Base-by-base conservation (phyloP, 1,140 invertebrate genomes). In the Acromyrmex heyeri region DNA sequence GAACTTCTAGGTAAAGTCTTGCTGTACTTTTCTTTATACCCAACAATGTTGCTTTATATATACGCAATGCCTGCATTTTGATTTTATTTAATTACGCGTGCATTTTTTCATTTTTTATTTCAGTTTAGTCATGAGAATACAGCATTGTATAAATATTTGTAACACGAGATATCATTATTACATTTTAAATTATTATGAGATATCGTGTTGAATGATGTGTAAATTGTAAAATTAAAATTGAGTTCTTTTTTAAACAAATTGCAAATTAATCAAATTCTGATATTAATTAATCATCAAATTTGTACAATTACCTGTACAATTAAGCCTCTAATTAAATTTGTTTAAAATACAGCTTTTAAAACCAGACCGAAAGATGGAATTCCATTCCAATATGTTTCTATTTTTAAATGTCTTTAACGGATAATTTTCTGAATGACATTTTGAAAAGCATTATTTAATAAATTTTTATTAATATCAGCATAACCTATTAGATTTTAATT, bases 1-100 rank as follows among this genome's bases (percentile, higher is more conserved):
- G n/a, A 75, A 83, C 69, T 75, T 30, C 18, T 44, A n/a, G 44
- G 21, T 24, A 59, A 83, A 75, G 55, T 55, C 48, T 12, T 34
- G 69, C 8, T 61, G 8, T 65, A 79, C 61, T 21, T 79, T 79
- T 18, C 24, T 16, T 59, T 59, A 55, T 70, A 30, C 24, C n/a
- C 48, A 69, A 69, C 21, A 6, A 18, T 18, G 3, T 24, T 72
- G 24, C 12, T 14, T 83, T 48, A 24, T 24, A 69, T 7, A 0
- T 50, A 50, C 38, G 38, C 1, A 83, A 81, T 0, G 44, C 10
- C 14, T 27, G n/a, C 14, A 83, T 34, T 50, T 30, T 61, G 38
- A 48, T 50, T 61, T 30, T 48, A 61, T 73, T 72, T 61, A 50
- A 83, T 83, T 27, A 61, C 21, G n/a, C 34, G 27, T 73, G 18